Percentiles rank a stretch among this genome's conserved stretches.
These are phyloP conservation scores for Onychostruthus taczanowskii DNA, from an alignment of 2,113 vertebrate genomes.

Conservation along the genomic window DNA sequence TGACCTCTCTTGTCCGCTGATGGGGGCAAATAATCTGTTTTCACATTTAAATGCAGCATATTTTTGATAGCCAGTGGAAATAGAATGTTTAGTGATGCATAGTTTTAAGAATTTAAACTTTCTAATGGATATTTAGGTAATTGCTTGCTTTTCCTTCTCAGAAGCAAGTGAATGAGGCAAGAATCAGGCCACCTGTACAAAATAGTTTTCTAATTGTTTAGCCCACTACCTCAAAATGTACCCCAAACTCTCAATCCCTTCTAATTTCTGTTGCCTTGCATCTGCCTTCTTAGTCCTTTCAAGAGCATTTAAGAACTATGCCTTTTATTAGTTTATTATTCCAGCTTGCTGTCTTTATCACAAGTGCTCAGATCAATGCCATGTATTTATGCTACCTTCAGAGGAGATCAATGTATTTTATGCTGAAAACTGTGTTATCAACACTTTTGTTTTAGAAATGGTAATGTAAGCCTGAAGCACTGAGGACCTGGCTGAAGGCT, in stretches of 20 bases:
- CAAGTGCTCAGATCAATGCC: neutral
- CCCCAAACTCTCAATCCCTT: neutral
- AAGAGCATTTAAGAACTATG: neutral
- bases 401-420: neutral
- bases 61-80: neutral
- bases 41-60: neutral
- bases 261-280: neutral
- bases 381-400: neutral
- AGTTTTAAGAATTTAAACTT: neutral
- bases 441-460: slow-evolving; percentile 1
- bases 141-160: neutral
- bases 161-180: neutral
- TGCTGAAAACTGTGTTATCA: neutral
- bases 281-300: neutral
- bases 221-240: neutral
- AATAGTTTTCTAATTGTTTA: neutral
- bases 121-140: neutral
- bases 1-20: neutral
- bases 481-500: neutral
- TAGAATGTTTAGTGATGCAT: neutral
- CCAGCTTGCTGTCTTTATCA: neutral
- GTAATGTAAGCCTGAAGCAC: neutral
- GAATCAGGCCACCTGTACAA: neutral
- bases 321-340: neutral
- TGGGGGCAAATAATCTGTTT: neutral